Base-by-base conservation (phyloP, 2,113 vertebrate species). In the Hyperopisus bebe region DNA sequence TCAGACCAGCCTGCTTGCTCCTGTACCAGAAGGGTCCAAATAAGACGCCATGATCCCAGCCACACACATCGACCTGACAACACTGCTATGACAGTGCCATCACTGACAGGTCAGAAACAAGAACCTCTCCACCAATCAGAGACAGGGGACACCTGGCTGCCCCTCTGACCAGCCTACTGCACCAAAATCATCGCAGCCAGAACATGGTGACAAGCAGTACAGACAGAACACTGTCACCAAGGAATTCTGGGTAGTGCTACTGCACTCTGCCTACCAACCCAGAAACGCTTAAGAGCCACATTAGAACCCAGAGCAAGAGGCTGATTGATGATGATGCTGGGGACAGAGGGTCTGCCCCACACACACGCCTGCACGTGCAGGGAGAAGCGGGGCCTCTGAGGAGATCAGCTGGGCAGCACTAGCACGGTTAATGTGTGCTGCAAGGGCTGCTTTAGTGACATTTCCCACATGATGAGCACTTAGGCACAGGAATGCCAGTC, bases 1-100 rank as follows among this genome's bases (percentile, higher is more conserved):
- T 53, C 51, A 53, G 51, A 53, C 51, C 51, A 13, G 86, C 11
- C 44, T 93, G 93, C 96, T 95, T 95, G 95, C 94, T 92, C 48
- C 85, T 92, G 92, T 62, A 90, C 92, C 91, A 91, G 92, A 89
- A 89, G 93, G 92, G 91, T 92, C 93, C 93, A 85, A 93, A 92
- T 91, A 94, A 92, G 95, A 93, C 94, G 55, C 51, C 89, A 3
- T 58, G 88, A 39, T 44, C 53, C 80, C 87, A 90, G 90, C 51
- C 17, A 89, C n/a, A 31, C 48, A 15, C 17, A 5, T 27, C 46
- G 10, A 44, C 83, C 42, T 1, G 83, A 48, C 42, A 46, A 24
- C 46, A 27, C 46, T 13, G 70, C 70, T 31, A 39, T 39, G n/a
- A 39, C 70, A 77, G 31, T 39, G 35, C 27, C 9, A 42, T 19